Percentiles rank a stretch among this genome's conserved stretches.
Evolutionary conservation across 2,113 vertebrate genomes (phyloP).

Genomic region (Rhea americana): DNA sequence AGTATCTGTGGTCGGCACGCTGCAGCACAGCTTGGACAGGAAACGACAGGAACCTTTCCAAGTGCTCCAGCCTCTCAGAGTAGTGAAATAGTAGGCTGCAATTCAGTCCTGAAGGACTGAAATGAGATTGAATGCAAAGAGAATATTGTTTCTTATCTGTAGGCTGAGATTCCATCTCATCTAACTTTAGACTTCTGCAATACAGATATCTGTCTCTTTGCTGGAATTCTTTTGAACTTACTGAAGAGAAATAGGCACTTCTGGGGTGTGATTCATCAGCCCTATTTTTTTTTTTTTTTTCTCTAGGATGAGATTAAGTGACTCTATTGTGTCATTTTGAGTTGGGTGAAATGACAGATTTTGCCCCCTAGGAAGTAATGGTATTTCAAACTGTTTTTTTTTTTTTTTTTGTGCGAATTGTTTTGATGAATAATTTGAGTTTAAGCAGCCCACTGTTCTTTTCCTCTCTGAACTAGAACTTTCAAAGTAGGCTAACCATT

Average conservation of each 20-base stretch:
- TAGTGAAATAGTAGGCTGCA: background rate
- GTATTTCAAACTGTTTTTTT: background rate
- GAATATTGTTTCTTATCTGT: background rate
- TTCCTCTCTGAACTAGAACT: background rate
- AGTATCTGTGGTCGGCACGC: background rate
- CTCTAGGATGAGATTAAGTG: background rate
- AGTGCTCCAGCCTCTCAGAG: background rate
- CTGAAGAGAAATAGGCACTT: background rate
- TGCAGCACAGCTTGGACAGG: background rate
- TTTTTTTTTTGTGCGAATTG: background rate
- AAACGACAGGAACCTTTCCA: background rate
- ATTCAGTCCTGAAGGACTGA: background rate
- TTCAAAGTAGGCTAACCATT: background rate
- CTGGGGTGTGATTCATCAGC: background rate
- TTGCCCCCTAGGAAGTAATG: background rate
- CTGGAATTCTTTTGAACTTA: background rate
- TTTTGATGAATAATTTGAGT: background rate
- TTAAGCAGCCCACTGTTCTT: background rate
- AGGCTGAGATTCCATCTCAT: background rate
- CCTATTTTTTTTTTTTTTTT: background rate
- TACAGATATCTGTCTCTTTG: background rate
- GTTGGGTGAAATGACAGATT: background rate
- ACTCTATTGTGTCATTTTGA: background rate
- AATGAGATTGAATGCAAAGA: background rate
- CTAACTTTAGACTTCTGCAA: background rate